A percentile compares a stretch with the other conserved stretches of the same genome.
Conservation (phyloP, 2,113 vertebrate genomes). For the Tachysurus fulvidraco region DNA sequence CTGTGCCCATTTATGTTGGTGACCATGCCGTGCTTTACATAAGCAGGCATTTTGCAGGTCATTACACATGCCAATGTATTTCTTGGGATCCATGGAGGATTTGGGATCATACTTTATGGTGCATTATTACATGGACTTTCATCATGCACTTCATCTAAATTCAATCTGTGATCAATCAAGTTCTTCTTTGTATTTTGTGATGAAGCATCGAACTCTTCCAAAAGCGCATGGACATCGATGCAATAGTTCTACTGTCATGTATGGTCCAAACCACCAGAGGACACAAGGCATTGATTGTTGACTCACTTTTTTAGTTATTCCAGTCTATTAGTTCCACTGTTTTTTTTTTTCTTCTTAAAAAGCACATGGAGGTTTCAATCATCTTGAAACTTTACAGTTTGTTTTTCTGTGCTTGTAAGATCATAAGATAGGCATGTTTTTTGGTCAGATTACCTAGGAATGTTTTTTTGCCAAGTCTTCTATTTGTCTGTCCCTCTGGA, state of each 20-base stretch:
- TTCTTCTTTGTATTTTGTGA: background rate
- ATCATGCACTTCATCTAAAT: background rate
- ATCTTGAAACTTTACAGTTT: background rate
- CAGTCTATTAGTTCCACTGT: background rate
- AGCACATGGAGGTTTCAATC: background rate
- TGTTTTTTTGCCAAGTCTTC: background rate
- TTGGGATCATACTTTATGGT: background rate
- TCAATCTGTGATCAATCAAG: background rate
- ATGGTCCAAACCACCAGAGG: background rate
- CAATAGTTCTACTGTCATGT: background rate
- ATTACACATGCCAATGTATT: background rate
- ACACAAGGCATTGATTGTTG: background rate
- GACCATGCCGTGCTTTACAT: background rate
- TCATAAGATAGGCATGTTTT: background rate
- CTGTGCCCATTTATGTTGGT: background rate
- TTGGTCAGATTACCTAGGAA: background rate
- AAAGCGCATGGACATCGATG: background rate
- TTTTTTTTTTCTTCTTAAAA: background rate
- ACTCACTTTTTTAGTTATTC: background rate
- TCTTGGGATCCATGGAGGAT: background rate
- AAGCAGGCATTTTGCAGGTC: background rate
- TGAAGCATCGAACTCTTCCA: background rate
- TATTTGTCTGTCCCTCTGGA: background rate
- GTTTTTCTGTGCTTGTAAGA: background rate
- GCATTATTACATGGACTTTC: background rate